Percentiles rank a stretch among this genome's conserved stretches.
Conservation (phyloP, 1,140 invertebrate genomes). For the Pristionchus pacificus region DNA sequence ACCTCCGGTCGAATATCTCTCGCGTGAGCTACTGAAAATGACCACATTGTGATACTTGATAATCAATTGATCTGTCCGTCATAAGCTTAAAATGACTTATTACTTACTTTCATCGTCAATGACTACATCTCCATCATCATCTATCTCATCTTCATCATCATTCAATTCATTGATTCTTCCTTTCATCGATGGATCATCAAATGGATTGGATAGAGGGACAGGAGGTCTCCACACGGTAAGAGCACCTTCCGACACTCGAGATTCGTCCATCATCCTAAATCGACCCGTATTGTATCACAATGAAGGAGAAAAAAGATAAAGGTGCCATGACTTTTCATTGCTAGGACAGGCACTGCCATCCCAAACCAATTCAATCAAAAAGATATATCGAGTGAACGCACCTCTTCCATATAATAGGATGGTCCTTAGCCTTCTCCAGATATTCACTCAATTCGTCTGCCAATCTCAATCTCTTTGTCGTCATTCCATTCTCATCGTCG, state of each 20-base stretch:
- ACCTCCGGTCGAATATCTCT: background rate
- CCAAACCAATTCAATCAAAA: background rate
- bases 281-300: background rate
- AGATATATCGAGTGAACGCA: too few species aligned
- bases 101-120: background rate
- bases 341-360: background rate
- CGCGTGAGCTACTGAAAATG: background rate
- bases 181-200: constrained; percentile 13
- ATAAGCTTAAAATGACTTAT: background rate
- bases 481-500: background rate
- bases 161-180: constrained; percentile 6
- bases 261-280: background rate
- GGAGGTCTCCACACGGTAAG: constrained; percentile 9
- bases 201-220: constrained; percentile 4
- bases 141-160: background rate
- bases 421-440: background rate
- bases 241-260: background rate
- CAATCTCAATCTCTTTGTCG: background rate
- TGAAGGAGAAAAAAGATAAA: background rate
- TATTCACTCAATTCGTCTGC: background rate
- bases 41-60: background rate
- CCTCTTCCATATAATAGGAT: too few species aligned
- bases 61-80: background rate
- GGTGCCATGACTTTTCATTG: background rate
- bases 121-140: background rate